phyloP scores from a whole-genome alignment of 2,797 vertebrate species.

The Anomalospiza imberbis region DNA sequence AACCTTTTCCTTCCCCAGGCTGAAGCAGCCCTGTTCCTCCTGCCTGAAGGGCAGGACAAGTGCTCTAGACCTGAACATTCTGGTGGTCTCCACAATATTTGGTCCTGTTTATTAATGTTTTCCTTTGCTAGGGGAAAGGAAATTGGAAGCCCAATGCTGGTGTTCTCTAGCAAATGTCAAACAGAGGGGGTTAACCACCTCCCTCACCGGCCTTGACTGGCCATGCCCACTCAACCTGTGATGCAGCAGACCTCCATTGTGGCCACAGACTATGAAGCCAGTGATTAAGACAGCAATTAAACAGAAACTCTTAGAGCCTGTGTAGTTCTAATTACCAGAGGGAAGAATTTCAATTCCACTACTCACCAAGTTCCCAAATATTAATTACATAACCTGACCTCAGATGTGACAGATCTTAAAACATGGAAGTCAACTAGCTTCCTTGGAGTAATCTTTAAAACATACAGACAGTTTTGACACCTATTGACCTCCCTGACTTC shows the following conservation, averaged over 20 bases:
- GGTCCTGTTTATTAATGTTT: neutral
- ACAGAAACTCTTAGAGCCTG: neutral
- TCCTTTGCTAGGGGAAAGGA: neutral
- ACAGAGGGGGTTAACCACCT: rapidly evolving
- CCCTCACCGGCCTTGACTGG: neutral
- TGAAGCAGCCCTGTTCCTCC: neutral
- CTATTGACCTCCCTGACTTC: neutral
- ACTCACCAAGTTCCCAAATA: neutral
- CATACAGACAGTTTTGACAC: neutral
- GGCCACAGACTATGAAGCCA: neutral
- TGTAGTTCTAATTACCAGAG: neutral
- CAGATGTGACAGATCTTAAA: neutral
- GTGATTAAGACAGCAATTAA: neutral
- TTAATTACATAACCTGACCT: neutral
- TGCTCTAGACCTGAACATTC: neutral
- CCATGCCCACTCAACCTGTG: neutral
- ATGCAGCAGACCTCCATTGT: rapidly evolving
- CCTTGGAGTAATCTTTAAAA: neutral
- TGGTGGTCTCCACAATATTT: neutral
- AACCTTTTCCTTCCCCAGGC: neutral
- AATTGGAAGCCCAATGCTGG: neutral
- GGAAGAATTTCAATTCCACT: neutral
- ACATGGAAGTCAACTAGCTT: neutral
- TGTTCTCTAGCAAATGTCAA: neutral
- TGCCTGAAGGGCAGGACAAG: neutral